These are phyloP conservation scores for Ptilodon capucinus DNA, from an alignment of 2,888 invertebrate species.

Conservation along the genomic window DNA sequence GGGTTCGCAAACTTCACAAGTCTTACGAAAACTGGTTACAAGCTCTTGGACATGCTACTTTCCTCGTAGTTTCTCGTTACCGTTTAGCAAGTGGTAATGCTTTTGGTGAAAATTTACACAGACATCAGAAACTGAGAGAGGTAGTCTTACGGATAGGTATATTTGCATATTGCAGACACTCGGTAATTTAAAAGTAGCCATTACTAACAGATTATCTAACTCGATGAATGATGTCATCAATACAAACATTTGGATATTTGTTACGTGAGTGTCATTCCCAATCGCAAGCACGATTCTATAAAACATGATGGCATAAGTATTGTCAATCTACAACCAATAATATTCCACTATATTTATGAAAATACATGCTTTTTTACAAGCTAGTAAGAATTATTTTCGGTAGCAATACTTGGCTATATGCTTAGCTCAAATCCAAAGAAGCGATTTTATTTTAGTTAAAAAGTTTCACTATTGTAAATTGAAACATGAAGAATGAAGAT, in stretches of 20 bases:
- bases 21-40: too few relatives aligned
- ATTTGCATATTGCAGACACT: conserved; percentile 23
- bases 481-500: too few relatives aligned
- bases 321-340: conserved; percentile 20
- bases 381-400: not conserved
- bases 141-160: too few relatives aligned
- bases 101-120: too few relatives aligned
- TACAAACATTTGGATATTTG: conserved; percentile 35
- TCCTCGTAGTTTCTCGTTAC: too few relatives aligned
- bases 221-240: conserved; percentile 39
- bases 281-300: conserved; percentile 31
- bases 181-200: conserved; percentile 15
- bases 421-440: not conserved
- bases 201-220: conserved; percentile 31
- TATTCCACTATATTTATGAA: not conserved
- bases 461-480: not conserved
- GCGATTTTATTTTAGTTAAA: not conserved
- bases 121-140: too few relatives aligned
- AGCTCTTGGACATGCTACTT: not conserved
- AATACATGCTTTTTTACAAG: not conserved
- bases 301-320: conserved; percentile 42
- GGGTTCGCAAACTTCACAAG: too few relatives aligned
- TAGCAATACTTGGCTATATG: not conserved
- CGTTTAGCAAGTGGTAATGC: too few relatives aligned
- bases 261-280: conserved; percentile 40